These are phyloP conservation scores for Clistopyga incitator DNA, from an alignment of 2,888 invertebrate genomes.

Conservation along the genomic window DNA sequence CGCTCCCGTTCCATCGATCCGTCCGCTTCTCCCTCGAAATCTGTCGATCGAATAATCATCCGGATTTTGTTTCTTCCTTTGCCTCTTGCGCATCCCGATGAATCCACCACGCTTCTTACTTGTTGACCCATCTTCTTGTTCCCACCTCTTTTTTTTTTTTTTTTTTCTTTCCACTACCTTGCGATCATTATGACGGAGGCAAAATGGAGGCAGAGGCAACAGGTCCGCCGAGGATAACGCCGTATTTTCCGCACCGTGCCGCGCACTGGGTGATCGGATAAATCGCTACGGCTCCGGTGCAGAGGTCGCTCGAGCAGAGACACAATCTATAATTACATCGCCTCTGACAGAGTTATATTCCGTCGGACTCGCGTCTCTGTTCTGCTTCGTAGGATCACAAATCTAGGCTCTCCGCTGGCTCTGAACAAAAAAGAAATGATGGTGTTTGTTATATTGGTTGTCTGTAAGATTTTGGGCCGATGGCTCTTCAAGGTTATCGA, in stretches of 20 bases:
- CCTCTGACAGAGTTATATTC: conserved; percentile 60
- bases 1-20: conserved; percentile 18
- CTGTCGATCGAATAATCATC: conserved; percentile 37
- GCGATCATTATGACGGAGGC: conserved; percentile 55
- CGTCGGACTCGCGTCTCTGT: conserved; percentile 30
- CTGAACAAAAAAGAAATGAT: conserved; percentile 1
- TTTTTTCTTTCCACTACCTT: conserved; percentile 14
- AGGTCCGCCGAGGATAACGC: conserved; percentile 47
- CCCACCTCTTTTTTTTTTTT: conserved; percentile 20
- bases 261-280: conserved; percentile 61
- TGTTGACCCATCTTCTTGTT: conserved; percentile 29
- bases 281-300: conserved; percentile 52
- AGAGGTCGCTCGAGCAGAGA: conserved; percentile 73
- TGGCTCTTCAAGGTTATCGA: neutral
- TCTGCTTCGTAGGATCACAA: conserved; percentile 32
- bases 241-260: conserved; percentile 56
- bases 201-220: conserved; percentile 24
- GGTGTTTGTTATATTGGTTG: neutral
- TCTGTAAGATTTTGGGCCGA: neutral
- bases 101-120: conserved; percentile 13
- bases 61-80: conserved; percentile 5
- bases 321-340: conserved; percentile 83
- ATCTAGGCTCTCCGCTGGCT: conserved; percentile 22
- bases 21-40: conserved; percentile 24
- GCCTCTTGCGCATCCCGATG: neutral